Percentiles rank a stretch among this genome's conserved stretches.
Evolutionary conservation across 2,888 invertebrate genomes (phyloP).

Genomic region (Malthinus flaveolus): DNA sequence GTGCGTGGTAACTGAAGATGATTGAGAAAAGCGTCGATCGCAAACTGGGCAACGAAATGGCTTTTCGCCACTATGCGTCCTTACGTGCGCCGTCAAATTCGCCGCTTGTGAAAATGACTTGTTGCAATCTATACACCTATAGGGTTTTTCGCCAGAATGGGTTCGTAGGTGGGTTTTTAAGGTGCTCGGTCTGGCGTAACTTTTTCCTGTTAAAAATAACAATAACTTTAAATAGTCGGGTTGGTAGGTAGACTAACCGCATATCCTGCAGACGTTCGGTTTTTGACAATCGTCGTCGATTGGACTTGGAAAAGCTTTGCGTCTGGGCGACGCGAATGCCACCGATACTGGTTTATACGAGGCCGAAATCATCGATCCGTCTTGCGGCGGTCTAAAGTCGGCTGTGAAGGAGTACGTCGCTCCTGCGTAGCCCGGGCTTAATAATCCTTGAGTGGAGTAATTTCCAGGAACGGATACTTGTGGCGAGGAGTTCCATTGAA

Average conservation of each 20-base stretch:
- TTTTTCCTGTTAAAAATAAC: slow-evolving; percentile 62
- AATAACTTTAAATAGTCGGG: background rate
- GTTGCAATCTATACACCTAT: slow-evolving; percentile 89
- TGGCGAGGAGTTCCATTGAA: slow-evolving; percentile 71
- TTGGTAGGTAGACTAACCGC: slow-evolving; percentile 60
- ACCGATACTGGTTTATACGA: slow-evolving; percentile 62
- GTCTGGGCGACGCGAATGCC: slow-evolving; percentile 51
- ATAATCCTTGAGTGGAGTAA: slow-evolving; percentile 62
- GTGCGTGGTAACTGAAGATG: slow-evolving; percentile 95
- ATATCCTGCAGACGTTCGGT: slow-evolving; percentile 90
- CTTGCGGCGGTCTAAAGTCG: slow-evolving; percentile 72
- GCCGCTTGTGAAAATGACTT: slow-evolving; percentile 98
- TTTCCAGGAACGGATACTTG: slow-evolving; percentile 61
- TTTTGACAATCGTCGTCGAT: slow-evolving; percentile 75
- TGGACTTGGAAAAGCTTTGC: slow-evolving; percentile 38
- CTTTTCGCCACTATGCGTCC: slow-evolving; percentile 97
- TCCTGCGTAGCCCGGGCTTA: slow-evolving; percentile 70
- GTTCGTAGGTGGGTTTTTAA: slow-evolving; percentile 96
- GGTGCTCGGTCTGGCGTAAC: slow-evolving; percentile 94
- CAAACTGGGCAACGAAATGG: slow-evolving; percentile 98
- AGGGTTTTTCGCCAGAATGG: slow-evolving; percentile 94
- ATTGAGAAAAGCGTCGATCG: slow-evolving; percentile 94
- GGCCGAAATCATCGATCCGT: slow-evolving; percentile 60
- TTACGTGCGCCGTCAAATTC: slow-evolving; percentile 94
- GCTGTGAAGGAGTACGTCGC: slow-evolving; percentile 84